Base-by-base conservation (phyloP, 2,113 vertebrate genomes). In the Pangasianodon gigas region DNA sequence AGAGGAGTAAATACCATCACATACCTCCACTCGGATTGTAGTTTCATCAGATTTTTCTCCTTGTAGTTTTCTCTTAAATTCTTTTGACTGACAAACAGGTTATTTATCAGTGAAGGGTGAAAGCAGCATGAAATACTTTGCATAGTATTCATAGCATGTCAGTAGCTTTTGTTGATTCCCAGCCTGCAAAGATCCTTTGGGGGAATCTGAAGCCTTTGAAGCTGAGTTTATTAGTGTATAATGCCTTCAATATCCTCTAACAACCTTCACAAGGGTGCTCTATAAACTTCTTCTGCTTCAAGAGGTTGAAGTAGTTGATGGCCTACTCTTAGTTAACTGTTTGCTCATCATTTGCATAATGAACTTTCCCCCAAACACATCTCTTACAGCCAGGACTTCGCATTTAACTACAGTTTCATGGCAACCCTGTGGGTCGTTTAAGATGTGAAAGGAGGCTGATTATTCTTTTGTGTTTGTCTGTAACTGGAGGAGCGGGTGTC, bases 401-500 rank as follows among this genome's bases (percentile, higher is more conserved):
- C 80, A 84, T 89, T 77, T 89, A 92, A 80, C 84, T 71, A 75
- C 62, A 83, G 84, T 89, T 89, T 90, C 80, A 84, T 89, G 69
- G 80, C 51, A 79, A 82, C 75, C 44, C 13, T 18, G 71, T 77
- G 58, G 85, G 80, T 90, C 69, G n/a, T 71, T 54, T 87, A 60
- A 82, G 46, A 88, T 60, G 21, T 86, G 58, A 86, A 69, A 65
- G 21, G 69, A 48, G 77, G 26, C 46, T 56, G 52, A 75, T 88
- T 74, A 88, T 84, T 69, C 74, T 87, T 89, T 84, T 67, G 86
- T 86, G 52, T 87, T 86, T 67, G 56, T 88, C 58, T 87, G 85
- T 87, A 87, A 86, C 75, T 86, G 32, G 44, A 89, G 58, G 65
- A 67, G n/a, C 37, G 71, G 9, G 48, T 81, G 84, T 87, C 44